phyloP scores from a whole-genome alignment of 2,113 vertebrate species.

The Castor canadensis region DNA sequence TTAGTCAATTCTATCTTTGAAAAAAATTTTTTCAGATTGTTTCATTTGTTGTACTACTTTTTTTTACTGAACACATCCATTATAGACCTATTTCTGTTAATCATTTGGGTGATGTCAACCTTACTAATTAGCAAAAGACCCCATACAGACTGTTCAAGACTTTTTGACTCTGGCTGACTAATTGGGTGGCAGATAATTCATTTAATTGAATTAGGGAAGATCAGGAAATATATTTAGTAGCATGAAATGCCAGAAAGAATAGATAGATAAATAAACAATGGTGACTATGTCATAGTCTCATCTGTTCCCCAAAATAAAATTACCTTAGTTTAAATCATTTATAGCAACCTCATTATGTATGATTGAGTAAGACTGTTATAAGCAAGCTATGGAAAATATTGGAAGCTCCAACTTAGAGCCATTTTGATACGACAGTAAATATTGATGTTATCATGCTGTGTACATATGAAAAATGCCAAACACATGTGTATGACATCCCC shows the following conservation, averaged over 20 bases:
- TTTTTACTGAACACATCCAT: background rate
- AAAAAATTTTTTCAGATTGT: background rate
- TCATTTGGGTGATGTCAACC: background rate
- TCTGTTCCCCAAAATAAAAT: slow-evolving; percentile 62
- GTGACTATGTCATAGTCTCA: slow-evolving; percentile 21
- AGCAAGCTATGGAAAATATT: slow-evolving; percentile 15
- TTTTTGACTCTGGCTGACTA: slow-evolving; percentile 32
- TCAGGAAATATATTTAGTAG: slow-evolving; percentile 39
- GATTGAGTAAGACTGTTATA: slow-evolving; percentile 57
- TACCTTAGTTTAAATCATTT: slow-evolving; percentile 67
- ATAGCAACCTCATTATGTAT: slow-evolving; percentile 57
- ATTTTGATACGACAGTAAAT: slow-evolving; percentile 57
- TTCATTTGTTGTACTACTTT: background rate
- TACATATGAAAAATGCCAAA: slow-evolving; percentile 57
- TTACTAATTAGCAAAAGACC: slow-evolving; percentile 19
- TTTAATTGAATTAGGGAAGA: slow-evolving; percentile 60
- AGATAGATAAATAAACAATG: slow-evolving; percentile 23
- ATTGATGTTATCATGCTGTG: slow-evolving; percentile 49
- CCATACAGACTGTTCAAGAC: background rate
- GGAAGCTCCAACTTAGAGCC: background rate
- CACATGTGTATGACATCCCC: slow-evolving; percentile 40
- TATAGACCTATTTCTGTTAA: background rate
- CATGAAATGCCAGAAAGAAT: background rate
- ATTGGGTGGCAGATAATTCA: background rate
- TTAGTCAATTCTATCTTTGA: slow-evolving; percentile 3